These are phyloP conservation scores for Mesorhabditis spiculigera DNA, from an alignment of 2,888 invertebrate genomes.

Conservation along the genomic window DNA sequence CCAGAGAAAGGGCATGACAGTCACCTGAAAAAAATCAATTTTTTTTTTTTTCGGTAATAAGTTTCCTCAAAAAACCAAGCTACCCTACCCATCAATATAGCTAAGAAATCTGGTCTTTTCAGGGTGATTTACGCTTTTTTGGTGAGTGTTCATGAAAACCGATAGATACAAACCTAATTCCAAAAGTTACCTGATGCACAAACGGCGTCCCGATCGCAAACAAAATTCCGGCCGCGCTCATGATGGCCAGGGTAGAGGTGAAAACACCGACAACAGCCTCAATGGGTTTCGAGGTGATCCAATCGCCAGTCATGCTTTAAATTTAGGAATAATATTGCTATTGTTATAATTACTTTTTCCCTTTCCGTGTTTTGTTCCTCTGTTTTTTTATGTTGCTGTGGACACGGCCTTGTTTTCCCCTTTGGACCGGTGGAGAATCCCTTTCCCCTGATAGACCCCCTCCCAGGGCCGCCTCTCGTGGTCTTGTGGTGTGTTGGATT, in stretches of 20 bases:
- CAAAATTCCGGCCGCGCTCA: constrained; percentile 50
- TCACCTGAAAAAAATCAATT: constrained; percentile 35
- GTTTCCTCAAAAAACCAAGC: background rate
- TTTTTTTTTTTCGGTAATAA: background rate
- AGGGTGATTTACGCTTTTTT: too few species aligned
- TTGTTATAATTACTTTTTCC: too few species aligned
- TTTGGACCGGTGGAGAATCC: too few species aligned
- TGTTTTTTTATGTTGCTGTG: too few species aligned
- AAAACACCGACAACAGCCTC: constrained; percentile 55
- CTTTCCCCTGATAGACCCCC: too few species aligned
- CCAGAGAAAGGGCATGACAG: constrained; percentile 58
- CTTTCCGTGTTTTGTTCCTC: too few species aligned
- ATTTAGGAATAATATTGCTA: too few species aligned
- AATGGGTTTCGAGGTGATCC: constrained; percentile 56
- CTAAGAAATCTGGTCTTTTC: background rate
- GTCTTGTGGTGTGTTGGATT: constrained; percentile 50
- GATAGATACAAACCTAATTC: background rate
- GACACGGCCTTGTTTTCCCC: too few species aligned
- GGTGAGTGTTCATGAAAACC: too few species aligned
- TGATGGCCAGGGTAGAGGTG: constrained; percentile 52
- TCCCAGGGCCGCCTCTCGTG: background rate
- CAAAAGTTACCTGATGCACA: constrained; percentile 42
- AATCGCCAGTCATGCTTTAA: constrained; percentile 54
- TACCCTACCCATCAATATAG: background rate
- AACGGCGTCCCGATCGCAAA: constrained; percentile 53